Evolutionary conservation across 2,797 vertebrate genomes (phyloP).

Genomic region (Pseudochirops corinnae): DNA sequence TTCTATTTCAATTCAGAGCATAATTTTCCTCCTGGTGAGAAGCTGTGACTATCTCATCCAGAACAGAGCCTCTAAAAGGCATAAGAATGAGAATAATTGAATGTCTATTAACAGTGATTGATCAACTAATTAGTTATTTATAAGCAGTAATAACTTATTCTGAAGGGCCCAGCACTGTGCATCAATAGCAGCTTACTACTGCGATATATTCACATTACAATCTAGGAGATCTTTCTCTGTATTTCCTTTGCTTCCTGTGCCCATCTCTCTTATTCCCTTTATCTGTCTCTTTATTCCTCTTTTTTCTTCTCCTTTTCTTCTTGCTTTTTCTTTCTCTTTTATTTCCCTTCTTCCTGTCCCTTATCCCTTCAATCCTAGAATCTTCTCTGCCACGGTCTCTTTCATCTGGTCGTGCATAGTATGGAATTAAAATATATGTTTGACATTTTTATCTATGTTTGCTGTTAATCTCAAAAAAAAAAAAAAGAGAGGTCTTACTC

Average conservation of each 20-base stretch:
- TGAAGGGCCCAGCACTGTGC: neutral
- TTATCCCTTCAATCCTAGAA: neutral
- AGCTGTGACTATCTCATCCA: neutral
- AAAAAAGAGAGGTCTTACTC: neutral
- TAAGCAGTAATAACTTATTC: neutral
- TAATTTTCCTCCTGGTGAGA: neutral
- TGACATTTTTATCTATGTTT: neutral
- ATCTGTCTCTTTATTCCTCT: neutral
- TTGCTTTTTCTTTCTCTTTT: neutral
- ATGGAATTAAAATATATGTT: neutral
- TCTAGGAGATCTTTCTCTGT: neutral
- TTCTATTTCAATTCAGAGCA: neutral
- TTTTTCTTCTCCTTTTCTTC: neutral
- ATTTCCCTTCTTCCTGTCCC: neutral
- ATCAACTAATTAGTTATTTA: neutral
- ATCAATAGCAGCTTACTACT: neutral
- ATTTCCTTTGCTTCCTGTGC: neutral
- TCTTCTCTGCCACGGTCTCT: neutral
- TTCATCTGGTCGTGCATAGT: neutral
- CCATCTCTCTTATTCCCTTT: neutral
- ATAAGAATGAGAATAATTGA: neutral
- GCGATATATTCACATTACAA: neutral
- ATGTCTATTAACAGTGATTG: neutral
- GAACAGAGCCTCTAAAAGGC: neutral
- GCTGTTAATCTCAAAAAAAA: neutral